A percentile compares a stretch with the other conserved stretches of the same genome.
These are phyloP conservation scores for Nothocercus nigrocapillus DNA, from an alignment of 2,113 vertebrate species.

Conservation along the genomic window DNA sequence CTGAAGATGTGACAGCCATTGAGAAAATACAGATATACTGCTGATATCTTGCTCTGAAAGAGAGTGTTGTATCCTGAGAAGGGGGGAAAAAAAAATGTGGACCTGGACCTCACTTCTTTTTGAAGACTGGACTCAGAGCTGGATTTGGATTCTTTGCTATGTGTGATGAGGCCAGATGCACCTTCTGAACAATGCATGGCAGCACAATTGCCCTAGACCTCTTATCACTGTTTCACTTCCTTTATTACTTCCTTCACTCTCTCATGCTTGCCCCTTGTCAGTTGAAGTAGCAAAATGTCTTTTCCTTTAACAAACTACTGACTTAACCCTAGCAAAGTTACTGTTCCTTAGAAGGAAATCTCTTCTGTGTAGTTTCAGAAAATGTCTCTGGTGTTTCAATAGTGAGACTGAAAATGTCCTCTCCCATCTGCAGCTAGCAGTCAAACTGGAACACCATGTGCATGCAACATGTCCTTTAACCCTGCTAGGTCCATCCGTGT, in stretches of 20 bases:
- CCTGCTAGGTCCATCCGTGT: background rate
- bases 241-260: constrained; percentile 10
- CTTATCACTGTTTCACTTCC: background rate
- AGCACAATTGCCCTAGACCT: background rate
- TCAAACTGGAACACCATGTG: background rate
- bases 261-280: background rate
- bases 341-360: background rate
- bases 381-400: background rate
- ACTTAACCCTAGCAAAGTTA: background rate
- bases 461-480: background rate
- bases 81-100: background rate
- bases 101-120: background rate
- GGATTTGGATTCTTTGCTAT: no score
- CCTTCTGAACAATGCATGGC: background rate
- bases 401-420: background rate
- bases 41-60: background rate
- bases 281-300: background rate
- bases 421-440: background rate
- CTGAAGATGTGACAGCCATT: background rate
- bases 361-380: background rate
- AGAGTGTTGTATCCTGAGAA: background rate
- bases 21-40: background rate
- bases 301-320: constrained; percentile 1
- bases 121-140: background rate
- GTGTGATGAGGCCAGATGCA: background rate